Percentiles rank a stretch among this genome's conserved stretches.
Evolutionary conservation across 2,797 vertebrate species (phyloP).

Genomic region (Rhinophrynus dorsalis): DNA sequence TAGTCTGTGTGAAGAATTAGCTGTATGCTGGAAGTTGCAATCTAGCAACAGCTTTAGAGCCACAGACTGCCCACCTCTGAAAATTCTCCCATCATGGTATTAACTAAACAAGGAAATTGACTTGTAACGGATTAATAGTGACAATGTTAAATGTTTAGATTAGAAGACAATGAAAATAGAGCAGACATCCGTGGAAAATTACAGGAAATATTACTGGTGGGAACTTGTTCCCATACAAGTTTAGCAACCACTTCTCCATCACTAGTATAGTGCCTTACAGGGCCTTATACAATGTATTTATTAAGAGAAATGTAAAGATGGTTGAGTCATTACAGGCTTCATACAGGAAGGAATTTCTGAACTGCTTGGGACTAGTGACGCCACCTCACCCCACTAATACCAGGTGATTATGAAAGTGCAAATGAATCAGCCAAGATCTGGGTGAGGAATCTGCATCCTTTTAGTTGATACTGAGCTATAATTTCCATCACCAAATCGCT

Average conservation of each 20-base stretch:
- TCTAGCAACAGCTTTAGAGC: too few relatives aligned
- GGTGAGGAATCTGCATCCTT: too few relatives aligned
- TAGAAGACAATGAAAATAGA: slow-evolving; percentile 33
- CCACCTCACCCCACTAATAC: too few relatives aligned
- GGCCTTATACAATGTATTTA: not conserved
- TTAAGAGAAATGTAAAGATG: not conserved
- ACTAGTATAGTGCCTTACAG: not conserved
- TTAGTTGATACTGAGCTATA: too few relatives aligned
- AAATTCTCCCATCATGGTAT: not conserved
- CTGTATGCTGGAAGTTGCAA: too few relatives aligned
- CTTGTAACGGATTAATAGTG: slow-evolving; percentile 23
- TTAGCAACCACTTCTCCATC: not conserved
- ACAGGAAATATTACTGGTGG: slow-evolving; percentile 1
- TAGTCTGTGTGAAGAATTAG: too few relatives aligned
- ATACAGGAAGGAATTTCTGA: not conserved
- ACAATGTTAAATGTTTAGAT: slow-evolving; percentile 42
- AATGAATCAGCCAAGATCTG: too few relatives aligned
- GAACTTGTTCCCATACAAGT: not conserved
- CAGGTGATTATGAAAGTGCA: too few relatives aligned
- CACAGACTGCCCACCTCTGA: too few relatives aligned
- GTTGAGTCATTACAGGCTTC: not conserved
- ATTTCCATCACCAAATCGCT: too few relatives aligned
- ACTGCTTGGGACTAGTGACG: not conserved
- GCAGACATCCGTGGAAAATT: slow-evolving; percentile 41
- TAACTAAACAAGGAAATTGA: slow-evolving; percentile 28